Percentiles rank a stretch among this genome's conserved stretches.
phyloP scores from a whole-genome alignment of 2,113 vertebrate species.

The Felis catus region DNA sequence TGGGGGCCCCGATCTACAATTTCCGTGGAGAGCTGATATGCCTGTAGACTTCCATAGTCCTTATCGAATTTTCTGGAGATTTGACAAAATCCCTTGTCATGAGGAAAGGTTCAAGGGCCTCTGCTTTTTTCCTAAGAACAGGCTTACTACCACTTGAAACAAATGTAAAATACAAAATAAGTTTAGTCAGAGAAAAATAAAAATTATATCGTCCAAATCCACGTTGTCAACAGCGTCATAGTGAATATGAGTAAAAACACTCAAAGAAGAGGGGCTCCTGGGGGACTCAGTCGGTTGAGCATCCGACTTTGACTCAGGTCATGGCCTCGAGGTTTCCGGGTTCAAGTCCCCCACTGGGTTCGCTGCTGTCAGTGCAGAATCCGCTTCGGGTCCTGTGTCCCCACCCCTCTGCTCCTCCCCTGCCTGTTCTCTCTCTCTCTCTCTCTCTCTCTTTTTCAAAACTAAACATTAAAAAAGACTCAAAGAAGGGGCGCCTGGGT shows the following conservation, averaged over 20 bases:
- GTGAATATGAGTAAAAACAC: neutral
- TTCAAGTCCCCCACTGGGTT: too few relatives aligned
- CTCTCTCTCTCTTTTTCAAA: too few relatives aligned
- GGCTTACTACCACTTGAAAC: neutral
- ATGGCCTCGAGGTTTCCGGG: too few relatives aligned
- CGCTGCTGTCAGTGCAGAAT: too few relatives aligned
- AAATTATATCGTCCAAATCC: too few relatives aligned
- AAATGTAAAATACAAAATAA: neutral
- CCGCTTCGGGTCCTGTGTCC: too few relatives aligned
- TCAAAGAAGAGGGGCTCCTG: neutral
- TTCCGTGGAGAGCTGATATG: neutral
- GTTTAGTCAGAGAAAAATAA: neutral
- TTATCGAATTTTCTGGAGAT: neutral
- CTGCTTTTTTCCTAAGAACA: neutral
- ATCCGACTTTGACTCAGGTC: too few relatives aligned
- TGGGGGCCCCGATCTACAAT: neutral
- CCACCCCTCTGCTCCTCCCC: too few relatives aligned
- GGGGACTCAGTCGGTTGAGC: too few relatives aligned
- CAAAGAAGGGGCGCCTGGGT: neutral
- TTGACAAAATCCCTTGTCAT: neutral
- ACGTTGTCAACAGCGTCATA: neutral
- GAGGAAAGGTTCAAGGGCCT: neutral
- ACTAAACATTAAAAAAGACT: too few relatives aligned
- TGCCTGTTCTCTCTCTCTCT: too few relatives aligned
- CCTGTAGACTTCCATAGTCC: neutral